Evolutionary conservation across 2,888 invertebrate genomes (phyloP), one percentile per base, ranked within the genome.

Genomic region (Phaonia tiefii): DNA sequence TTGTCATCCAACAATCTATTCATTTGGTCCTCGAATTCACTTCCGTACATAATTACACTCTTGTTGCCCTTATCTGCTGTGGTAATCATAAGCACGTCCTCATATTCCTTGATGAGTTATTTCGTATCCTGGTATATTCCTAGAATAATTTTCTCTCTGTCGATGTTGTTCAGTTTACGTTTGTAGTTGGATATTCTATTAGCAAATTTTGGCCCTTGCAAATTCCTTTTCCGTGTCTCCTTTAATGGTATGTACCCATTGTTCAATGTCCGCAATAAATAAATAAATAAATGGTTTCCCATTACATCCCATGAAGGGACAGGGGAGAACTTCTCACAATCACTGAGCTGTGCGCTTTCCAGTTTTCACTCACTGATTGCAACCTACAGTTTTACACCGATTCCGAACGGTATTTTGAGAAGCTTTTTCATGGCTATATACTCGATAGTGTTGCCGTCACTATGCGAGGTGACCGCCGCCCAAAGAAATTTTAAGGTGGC

Each of bases 231-330:
- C 39, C n/a, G 25, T 8, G 22, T 66, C 44, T 51, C 51, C 31
- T 39, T 25, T 37, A n/a, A 73, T 49, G 3, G 26, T 20, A 42
- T 25, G 49, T 15, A 37, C 54, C 44, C 26, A 49, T 22, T 58
- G 58, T 58, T 58, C 58, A 31, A 58, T 58, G 7, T 58, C 58
- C 8, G 58, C 58, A n/a, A n/a, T n/a, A n/a, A n/a, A n/a, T n/a
- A n/a, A n/a, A n/a, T n/a, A n/a, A 20, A 66, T 44, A 11, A 46
- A 1, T n/a, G 63, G n/a, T n/a, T n/a, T n/a, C n/a, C n/a, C n/a
- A n/a, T n/a, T n/a, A n/a, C n/a, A n/a, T n/a, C n/a, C n/a, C n/a
- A n/a, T n/a, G n/a, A n/a, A n/a, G n/a, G n/a, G n/a, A n/a, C n/a
- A n/a, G n/a, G n/a, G n/a, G n/a, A n/a, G n/a, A n/a, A n/a, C n/a